Conservation (phyloP, 35 echinoderm and acorn worm species). For the Anneissia japonica region DNA sequence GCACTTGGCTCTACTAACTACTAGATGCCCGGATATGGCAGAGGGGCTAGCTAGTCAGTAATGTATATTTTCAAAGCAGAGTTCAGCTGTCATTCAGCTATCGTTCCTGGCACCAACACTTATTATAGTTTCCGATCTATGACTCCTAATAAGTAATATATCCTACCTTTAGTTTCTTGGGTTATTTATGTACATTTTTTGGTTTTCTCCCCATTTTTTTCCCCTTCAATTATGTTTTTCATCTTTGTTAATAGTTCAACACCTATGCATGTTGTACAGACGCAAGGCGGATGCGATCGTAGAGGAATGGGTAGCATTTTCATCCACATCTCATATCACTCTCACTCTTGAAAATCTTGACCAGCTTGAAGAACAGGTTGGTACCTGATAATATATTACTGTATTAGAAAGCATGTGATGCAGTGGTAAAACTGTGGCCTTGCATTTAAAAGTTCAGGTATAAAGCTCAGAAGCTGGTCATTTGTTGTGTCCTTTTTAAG, state of each 20-base stretch:
- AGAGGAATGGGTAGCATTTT: slow-evolving; percentile 71
- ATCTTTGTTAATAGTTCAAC: slow-evolving; percentile 39
- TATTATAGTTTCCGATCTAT: too few species aligned
- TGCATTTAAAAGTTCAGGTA: not conserved
- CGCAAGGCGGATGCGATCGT: slow-evolving; percentile 36
- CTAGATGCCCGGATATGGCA: too few species aligned
- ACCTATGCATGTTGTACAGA: slow-evolving; percentile 62
- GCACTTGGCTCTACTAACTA: too few species aligned
- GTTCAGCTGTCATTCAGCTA: too few species aligned
- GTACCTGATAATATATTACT: not conserved
- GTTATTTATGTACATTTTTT: too few species aligned
- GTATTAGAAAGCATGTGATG: not conserved
- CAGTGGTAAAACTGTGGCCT: not conserved
- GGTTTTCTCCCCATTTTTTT: too few species aligned
- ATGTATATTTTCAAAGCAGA: too few species aligned
- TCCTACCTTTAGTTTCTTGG: too few species aligned
- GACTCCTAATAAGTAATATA: too few species aligned
- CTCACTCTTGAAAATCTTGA: slow-evolving; percentile 44
- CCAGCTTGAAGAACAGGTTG: slow-evolving; percentile 69
- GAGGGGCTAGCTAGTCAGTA: too few species aligned
- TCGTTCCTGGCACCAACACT: too few species aligned
- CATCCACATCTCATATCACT: slow-evolving; percentile 19
- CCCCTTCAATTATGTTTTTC: too few species aligned
- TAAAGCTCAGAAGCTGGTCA: not conserved
- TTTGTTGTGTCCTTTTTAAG: not conserved